Percentiles rank a stretch among this genome's conserved stretches.
These are phyloP conservation scores for Neelides folsomi DNA, from an alignment of 2,888 invertebrate genomes.

Conservation along the genomic window DNA sequence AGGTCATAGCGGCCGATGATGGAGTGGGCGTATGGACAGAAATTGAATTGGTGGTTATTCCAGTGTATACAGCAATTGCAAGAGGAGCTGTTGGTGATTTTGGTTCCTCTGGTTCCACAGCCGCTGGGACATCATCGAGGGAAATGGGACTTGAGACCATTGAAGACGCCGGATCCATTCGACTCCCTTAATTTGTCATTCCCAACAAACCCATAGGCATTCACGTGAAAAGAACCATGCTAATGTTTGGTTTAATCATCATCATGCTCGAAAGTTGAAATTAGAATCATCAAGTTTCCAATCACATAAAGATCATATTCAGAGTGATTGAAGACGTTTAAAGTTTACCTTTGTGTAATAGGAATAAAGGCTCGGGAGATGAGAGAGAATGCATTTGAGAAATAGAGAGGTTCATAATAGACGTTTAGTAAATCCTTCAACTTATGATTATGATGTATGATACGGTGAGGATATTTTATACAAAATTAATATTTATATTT, in stretches of 20 bases:
- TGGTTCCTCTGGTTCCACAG: constrained; percentile 14
- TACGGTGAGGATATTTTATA: neutral
- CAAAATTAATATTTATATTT: constrained; percentile 38
- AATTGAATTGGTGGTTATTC: constrained; percentile 20
- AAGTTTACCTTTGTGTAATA: too few relatives aligned
- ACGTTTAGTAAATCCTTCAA: too few relatives aligned
- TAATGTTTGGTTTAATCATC: too few relatives aligned
- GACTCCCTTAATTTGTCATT: constrained; percentile 15
- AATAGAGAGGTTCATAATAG: too few relatives aligned
- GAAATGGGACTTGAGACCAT: constrained; percentile 28
- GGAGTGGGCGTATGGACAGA: constrained; percentile 49
- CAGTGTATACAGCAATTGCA: constrained; percentile 35
- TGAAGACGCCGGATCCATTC: constrained; percentile 28
- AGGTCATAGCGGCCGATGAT: constrained; percentile 69
- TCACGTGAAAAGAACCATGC: constrained; percentile 1
- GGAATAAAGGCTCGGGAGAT: too few relatives aligned
- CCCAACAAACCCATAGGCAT: constrained; percentile 1
- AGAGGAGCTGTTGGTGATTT: constrained; percentile 39
- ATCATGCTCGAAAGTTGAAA: too few relatives aligned
- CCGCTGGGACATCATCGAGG: constrained; percentile 24
- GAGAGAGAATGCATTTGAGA: too few relatives aligned
- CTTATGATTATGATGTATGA: neutral
- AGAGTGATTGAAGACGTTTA: too few relatives aligned
- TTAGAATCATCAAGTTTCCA: too few relatives aligned
- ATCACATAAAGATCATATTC: too few relatives aligned